A percentile compares a stretch with the other conserved stretches of the same genome.
Evolutionary conservation across 2,888 invertebrate genomes (phyloP).

Genomic region (Trissolcus brochymenae): DNA sequence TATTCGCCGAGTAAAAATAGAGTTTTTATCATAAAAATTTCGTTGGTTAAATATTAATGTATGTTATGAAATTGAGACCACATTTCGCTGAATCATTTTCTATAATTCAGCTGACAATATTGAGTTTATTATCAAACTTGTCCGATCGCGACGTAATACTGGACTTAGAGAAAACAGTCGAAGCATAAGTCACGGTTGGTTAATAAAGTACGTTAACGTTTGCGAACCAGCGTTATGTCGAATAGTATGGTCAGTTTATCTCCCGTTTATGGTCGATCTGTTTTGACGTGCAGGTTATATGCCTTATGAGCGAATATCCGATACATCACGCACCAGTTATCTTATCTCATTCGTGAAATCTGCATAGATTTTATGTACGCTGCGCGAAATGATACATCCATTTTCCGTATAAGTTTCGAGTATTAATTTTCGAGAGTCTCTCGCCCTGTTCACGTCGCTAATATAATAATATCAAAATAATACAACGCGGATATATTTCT

Average conservation of each 20-base stretch:
- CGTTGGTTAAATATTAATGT: no score
- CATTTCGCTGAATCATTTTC: background rate
- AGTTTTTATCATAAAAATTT: no score
- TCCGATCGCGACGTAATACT: slow-evolving; percentile 11
- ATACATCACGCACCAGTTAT: slow-evolving; percentile 57
- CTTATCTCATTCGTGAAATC: slow-evolving; percentile 53
- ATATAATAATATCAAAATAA: no score
- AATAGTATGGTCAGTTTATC: slow-evolving; percentile 58
- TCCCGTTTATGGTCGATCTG: slow-evolving; percentile 61
- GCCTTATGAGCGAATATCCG: slow-evolving; percentile 52
- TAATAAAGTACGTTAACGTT: slow-evolving; percentile 46
- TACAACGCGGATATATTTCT: no score
- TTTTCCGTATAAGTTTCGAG: slow-evolving; percentile 30
- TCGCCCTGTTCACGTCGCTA: no score
- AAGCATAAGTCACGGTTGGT: slow-evolving; percentile 29
- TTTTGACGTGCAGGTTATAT: slow-evolving; percentile 52
- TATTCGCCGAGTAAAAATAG: no score
- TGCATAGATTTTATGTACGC: slow-evolving; percentile 46
- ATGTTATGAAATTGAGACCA: no score
- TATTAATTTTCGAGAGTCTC: slow-evolving; percentile 32
- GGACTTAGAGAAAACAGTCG: slow-evolving; percentile 11
- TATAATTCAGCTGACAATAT: slow-evolving; percentile 1
- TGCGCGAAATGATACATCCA: slow-evolving; percentile 44
- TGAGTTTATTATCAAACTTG: slow-evolving; percentile 6
- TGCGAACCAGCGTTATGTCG: slow-evolving; percentile 30